A percentile compares a stretch with the other conserved stretches of the same genome.
Conservation (phyloP, 2,113 vertebrate genomes). For the Lepisosteus osseus region DNA sequence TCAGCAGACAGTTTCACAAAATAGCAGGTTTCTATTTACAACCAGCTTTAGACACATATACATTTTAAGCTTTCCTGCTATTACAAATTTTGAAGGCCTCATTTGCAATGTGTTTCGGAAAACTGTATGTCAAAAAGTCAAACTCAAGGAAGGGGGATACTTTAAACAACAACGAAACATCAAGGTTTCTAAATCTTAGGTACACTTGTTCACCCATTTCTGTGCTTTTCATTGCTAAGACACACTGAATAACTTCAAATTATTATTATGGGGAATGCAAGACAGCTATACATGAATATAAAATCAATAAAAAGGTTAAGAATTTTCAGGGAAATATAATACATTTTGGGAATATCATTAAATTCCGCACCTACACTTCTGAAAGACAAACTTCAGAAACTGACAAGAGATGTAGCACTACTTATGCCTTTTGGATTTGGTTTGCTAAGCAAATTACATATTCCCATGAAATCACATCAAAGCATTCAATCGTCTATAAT, state of each 20-base stretch:
- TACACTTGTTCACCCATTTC: too few species aligned
- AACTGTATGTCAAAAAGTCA: neutral
- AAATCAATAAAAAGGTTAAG: neutral
- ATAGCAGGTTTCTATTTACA: neutral
- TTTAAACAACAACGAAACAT: too few species aligned
- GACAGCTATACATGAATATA: neutral
- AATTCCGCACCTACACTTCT: too few species aligned
- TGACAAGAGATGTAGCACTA: slow-evolving; percentile 31
- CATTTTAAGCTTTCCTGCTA: neutral
- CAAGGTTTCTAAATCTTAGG: too few species aligned
- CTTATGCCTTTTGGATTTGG: slow-evolving; percentile 48
- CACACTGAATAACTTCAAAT: slow-evolving; percentile 49
- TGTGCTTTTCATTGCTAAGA: neutral
- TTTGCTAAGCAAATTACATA: slow-evolving; percentile 53
- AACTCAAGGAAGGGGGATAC: too few species aligned
- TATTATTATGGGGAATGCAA: slow-evolving; percentile 32
- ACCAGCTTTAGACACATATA: too few species aligned
- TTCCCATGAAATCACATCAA: slow-evolving; percentile 60
- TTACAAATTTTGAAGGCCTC: neutral
- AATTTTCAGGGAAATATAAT: neutral
- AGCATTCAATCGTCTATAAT: slow-evolving; percentile 49
- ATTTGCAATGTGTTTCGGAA: neutral
- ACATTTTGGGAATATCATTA: too few species aligned
- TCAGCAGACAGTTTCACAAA: neutral
- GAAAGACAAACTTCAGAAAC: slow-evolving; percentile 10